These are phyloP conservation scores for Aurelia aurita complex sp. Pacific DNA, from an alignment of 30 jellyfish, hydroid and myxozoan genomes.

Conservation along the genomic window DNA sequence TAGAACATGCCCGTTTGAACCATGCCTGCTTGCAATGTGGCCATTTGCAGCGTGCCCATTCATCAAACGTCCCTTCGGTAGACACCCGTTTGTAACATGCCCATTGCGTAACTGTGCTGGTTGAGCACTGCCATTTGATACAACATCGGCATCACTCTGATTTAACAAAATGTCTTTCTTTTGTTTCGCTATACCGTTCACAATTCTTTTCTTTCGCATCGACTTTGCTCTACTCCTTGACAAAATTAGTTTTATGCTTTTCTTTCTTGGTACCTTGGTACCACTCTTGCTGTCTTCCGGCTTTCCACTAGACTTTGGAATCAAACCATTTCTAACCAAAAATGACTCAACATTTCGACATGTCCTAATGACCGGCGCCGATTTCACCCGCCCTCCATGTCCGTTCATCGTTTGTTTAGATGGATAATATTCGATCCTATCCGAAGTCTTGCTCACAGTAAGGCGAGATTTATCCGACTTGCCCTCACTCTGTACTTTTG, in stretches of 20 bases:
- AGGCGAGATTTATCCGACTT: not conserved
- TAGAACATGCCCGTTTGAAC: not conserved
- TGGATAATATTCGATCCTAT: not conserved
- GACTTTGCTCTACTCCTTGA: conserved; percentile 67
- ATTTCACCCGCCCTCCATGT: conserved; percentile 12
- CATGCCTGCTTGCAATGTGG: not conserved
- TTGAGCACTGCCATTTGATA: too few species aligned
- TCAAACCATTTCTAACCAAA: conserved; percentile 80
- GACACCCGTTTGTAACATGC: not conserved
- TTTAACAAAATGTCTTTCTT: not conserved
- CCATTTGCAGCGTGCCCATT: not conserved
- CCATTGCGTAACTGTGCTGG: too few species aligned
- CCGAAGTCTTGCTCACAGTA: not conserved
- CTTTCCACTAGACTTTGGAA: conserved; percentile 54
- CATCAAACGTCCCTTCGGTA: not conserved
- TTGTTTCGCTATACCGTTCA: conserved; percentile 14
- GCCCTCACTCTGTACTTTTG: not conserved
- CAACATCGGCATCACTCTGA: too few species aligned
- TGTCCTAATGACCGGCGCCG: conserved; percentile 30
- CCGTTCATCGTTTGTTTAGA: not conserved
- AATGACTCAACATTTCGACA: conserved; percentile 74
- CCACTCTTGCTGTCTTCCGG: conserved; percentile 13
- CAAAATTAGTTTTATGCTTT: conserved; percentile 67
- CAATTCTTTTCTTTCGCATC: conserved; percentile 26
- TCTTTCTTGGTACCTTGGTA: conserved; percentile 49